These are phyloP conservation scores for Idaea straminata DNA, from an alignment of 2,888 invertebrate species.

Conservation along the genomic window DNA sequence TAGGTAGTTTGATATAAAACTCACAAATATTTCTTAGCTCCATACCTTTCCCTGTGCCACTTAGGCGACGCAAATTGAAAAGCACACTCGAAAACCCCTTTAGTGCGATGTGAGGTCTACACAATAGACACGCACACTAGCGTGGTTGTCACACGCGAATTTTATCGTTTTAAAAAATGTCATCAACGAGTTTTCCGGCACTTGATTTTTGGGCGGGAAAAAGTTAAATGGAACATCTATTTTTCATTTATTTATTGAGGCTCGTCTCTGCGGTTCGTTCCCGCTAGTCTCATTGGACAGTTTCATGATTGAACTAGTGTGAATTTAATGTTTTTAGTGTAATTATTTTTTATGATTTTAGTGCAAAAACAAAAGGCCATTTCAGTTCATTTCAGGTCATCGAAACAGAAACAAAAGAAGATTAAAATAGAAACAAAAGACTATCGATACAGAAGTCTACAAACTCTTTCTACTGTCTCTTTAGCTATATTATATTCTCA, in stretches of 20 bases:
- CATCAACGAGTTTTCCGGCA: slow-evolving; percentile 40
- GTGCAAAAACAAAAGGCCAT: no score
- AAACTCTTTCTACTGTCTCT: no score
- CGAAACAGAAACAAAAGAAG: no score
- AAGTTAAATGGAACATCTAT: neutral
- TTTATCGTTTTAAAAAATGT: slow-evolving; percentile 56
- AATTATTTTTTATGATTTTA: no score
- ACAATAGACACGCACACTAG: slow-evolving; percentile 58
- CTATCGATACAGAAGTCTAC: no score
- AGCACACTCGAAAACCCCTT: slow-evolving; percentile 77
- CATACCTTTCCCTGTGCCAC: slow-evolving; percentile 30
- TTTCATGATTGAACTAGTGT: no score
- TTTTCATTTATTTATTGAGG: neutral
- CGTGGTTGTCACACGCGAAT: slow-evolving; percentile 35
- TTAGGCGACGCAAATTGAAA: slow-evolving; percentile 70
- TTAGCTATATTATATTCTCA: no score
- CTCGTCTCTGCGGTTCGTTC: neutral
- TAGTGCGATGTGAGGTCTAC: slow-evolving; percentile 65
- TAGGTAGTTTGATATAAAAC: neutral
- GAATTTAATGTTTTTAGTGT: no score
- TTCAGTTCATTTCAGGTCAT: no score
- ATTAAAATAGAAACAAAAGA: no score
- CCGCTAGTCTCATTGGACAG: neutral
- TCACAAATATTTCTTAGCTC: neutral
- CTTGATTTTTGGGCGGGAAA: slow-evolving; percentile 20